Conservation (phyloP, 2,888 invertebrate genomes). For the Phragmatobia fuliginosa region DNA sequence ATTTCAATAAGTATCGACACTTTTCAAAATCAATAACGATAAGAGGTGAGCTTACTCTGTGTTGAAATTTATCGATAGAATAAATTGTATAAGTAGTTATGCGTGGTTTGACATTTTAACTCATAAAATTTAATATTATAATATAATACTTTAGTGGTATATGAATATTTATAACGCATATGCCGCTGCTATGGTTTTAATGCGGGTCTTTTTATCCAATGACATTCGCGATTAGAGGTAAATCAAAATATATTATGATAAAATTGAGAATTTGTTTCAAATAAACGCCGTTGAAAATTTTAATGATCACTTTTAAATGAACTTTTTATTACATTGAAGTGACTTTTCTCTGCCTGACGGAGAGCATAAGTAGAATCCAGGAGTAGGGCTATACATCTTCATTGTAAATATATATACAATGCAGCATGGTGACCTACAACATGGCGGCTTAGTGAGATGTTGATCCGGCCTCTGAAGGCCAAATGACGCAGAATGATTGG, state of each 20-base stretch:
- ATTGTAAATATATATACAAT: no score
- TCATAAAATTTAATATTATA: constrained; percentile 47
- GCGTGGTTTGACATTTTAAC: constrained; percentile 42
- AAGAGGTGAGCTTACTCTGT: constrained; percentile 45
- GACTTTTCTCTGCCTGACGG: no score
- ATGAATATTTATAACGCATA: constrained; percentile 23
- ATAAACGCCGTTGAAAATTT: neutral
- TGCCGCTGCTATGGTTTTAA: constrained; percentile 16
- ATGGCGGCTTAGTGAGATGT: no score
- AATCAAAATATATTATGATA: neutral
- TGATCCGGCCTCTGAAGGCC: no score
- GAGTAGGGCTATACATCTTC: no score
- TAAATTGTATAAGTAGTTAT: constrained; percentile 49
- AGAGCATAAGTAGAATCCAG: no score
- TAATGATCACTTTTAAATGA: neutral
- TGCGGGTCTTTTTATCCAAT: constrained; percentile 20
- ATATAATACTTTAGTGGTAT: constrained; percentile 5
- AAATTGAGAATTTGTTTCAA: neutral
- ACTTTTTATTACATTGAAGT: no score
- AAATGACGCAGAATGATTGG: no score
- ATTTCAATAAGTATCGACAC: neutral
- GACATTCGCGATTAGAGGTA: neutral
- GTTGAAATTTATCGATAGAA: constrained; percentile 50
- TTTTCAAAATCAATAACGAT: constrained; percentile 32
- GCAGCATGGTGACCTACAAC: no score